Evolutionary conservation across 1,140 invertebrate species (phyloP).

Genomic region (Grapholita molesta): DNA sequence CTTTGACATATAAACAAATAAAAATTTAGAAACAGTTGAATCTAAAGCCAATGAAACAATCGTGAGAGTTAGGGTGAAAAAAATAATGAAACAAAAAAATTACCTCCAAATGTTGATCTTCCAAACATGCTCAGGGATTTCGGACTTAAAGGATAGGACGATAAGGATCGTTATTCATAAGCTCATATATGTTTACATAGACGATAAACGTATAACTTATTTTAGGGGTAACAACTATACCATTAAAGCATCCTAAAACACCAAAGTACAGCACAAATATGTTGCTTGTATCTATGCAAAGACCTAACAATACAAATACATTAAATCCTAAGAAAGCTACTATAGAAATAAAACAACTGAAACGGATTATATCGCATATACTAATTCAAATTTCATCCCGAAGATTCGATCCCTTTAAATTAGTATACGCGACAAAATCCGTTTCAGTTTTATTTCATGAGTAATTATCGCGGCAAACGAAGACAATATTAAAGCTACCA

Average conservation of each 20-base stretch:
- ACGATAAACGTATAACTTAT: conserved; percentile 13
- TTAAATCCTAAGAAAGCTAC: neutral
- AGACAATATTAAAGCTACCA: too few species aligned
- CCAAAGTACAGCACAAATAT: neutral
- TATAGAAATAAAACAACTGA: neutral
- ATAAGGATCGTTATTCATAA: conserved; percentile 41
- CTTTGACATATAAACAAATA: neutral
- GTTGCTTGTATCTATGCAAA: neutral
- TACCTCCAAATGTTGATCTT: conserved; percentile 61
- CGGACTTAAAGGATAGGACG: conserved; percentile 41
- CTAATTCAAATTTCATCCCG: too few species aligned
- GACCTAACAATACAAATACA: neutral
- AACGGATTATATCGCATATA: too few species aligned
- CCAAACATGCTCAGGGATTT: conserved; percentile 63
- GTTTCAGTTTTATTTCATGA: too few species aligned
- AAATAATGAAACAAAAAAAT: conserved; percentile 45
- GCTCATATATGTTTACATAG: conserved; percentile 32
- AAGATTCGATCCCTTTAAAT: too few species aligned
- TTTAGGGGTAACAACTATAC: conserved; percentile 30
- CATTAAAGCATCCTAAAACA: conserved; percentile 28
- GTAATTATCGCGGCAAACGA: too few species aligned
- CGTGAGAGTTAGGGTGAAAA: conserved; percentile 19
- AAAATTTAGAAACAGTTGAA: neutral
- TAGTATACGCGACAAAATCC: too few species aligned
- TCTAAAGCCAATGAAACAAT: conserved; percentile 24